Percentiles rank a stretch among this genome's conserved stretches.
These are phyloP conservation scores for Anser brachyrhynchus DNA, from an alignment of 2,113 vertebrate species.

Conservation along the genomic window DNA sequence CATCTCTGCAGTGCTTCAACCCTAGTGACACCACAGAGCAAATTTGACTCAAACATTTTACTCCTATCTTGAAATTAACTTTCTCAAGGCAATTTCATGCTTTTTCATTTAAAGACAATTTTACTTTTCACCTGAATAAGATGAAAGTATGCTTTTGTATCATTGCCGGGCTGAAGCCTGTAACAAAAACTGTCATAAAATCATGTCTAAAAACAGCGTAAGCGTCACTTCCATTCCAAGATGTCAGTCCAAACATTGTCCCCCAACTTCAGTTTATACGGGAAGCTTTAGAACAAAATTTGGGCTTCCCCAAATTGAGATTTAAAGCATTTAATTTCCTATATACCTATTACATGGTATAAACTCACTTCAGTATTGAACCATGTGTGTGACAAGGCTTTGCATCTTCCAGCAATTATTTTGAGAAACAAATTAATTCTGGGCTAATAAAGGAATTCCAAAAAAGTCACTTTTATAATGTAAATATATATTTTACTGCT, in stretches of 20 bases:
- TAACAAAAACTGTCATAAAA: not conserved
- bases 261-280: not conserved
- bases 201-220: not conserved
- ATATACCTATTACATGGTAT: not conserved
- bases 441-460: not conserved
- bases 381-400: not conserved
- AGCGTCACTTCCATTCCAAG: not conserved
- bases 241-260: not conserved
- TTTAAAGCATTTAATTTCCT: not conserved
- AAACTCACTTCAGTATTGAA: not conserved
- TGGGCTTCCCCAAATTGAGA: not conserved
- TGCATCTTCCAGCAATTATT: not conserved
- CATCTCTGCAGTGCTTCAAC: not conserved
- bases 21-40: not conserved
- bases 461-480: not conserved
- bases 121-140: not conserved
- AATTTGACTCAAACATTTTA: constrained; percentile 20
- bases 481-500: not conserved
- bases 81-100: constrained; percentile 11
- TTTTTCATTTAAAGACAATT: constrained; percentile 40
- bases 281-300: not conserved
- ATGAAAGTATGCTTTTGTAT: not conserved
- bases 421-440: not conserved
- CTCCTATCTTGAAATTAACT: constrained; percentile 44
- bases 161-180: not conserved